Conservation (phyloP, 2,888 invertebrate genomes). For the Melinaea menophilus region DNA sequence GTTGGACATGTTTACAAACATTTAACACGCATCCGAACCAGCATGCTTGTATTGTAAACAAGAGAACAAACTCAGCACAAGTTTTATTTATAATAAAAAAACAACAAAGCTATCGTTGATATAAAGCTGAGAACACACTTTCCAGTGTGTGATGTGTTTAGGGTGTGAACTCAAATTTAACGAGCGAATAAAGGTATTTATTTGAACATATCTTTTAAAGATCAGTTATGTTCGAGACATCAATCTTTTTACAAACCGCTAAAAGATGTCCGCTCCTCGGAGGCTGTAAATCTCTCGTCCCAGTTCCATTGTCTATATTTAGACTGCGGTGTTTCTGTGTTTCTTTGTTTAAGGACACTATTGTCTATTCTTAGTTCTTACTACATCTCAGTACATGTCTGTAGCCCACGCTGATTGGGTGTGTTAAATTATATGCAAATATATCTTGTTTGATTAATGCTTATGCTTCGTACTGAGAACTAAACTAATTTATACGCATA, state of each 20-base stretch:
- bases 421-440: conserved; percentile 11
- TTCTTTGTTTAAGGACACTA: conserved; percentile 24
- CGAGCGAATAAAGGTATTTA: too few species aligned
- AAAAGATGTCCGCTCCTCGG: conserved; percentile 21
- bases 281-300: conserved; percentile 27
- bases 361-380: conserved; percentile 26
- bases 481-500: too few species aligned
- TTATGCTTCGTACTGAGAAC: too few species aligned
- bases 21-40: conserved; percentile 4
- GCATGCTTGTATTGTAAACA: background rate
- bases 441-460: too few species aligned
- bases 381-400: conserved; percentile 12
- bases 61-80: background rate
- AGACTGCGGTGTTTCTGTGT: conserved; percentile 32
- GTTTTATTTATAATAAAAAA: background rate
- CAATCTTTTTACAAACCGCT: conserved; percentile 16
- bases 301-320: conserved; percentile 30
- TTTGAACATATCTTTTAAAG: too few species aligned
- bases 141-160: background rate
- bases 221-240: background rate
- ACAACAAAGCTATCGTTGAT: too few species aligned
- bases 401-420: conserved; percentile 26
- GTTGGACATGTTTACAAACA: conserved; percentile 6
- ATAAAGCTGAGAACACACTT: background rate
- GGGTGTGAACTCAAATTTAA: background rate